Conservation (phyloP, 1,140 invertebrate species). For the Steinernema khuongi region DNA sequence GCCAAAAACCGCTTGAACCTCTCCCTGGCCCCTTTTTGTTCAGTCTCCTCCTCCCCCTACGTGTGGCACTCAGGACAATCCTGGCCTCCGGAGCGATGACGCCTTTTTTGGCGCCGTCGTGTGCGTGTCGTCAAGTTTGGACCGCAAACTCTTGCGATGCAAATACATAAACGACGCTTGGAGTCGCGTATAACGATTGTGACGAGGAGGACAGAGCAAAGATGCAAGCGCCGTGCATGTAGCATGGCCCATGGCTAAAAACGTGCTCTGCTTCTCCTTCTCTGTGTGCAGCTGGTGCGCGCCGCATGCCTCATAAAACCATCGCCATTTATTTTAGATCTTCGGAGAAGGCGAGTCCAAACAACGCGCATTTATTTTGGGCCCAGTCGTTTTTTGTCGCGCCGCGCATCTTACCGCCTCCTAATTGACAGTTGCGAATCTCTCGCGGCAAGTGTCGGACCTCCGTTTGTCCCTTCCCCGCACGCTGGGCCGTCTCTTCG, state of each 20-base stretch:
- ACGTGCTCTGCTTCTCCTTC: not conserved
- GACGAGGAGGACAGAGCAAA: slow-evolving; percentile 11
- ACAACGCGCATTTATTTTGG: not conserved
- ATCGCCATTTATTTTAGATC: slow-evolving; percentile 1
- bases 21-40: too few species aligned
- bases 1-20: too few species aligned
- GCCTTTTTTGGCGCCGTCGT: too few species aligned
- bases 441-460: too few species aligned
- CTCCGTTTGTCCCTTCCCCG: too few species aligned
- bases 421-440: too few species aligned
- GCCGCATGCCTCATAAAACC: slow-evolving; percentile 9
- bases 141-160: not conserved
- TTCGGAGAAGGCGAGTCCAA: not conserved
- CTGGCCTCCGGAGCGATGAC: too few species aligned
- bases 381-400: not conserved
- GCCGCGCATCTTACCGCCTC: not conserved
- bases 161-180: not conserved
- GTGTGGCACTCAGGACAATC: too few species aligned
- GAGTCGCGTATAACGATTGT: slow-evolving; percentile 1
- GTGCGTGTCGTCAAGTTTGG: too few species aligned
- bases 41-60: too few species aligned
- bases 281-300: not conserved
- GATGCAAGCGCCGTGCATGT: slow-evolving; percentile 1
- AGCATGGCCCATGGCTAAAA: not conserved
- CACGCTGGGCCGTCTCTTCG: not conserved